Base-by-base conservation (phyloP, 2,113 vertebrate species). In the Sinocyclocheilus anophthalmus region DNA sequence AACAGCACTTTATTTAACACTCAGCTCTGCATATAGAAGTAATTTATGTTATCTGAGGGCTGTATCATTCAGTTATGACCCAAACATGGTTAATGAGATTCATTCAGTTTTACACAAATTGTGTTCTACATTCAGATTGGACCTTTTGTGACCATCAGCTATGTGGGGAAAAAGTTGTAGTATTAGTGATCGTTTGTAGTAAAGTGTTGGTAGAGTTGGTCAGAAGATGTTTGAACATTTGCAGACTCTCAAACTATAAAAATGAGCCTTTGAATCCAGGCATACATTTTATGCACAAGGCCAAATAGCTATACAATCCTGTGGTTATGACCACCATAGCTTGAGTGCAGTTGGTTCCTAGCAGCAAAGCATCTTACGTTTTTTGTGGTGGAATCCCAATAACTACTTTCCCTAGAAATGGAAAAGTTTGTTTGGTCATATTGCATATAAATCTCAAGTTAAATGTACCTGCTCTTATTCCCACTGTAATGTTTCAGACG, bases 111-210 rank as follows among this genome's bases (percentile, higher is more conserved):
- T 73, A 45, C 20, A 4, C 22, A 45, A 10, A 73, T 37, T 37
- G 37, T 33, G 24, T 70, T 70, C 45, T 85, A 72, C 78, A 83
- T 79, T 88, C 61, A 73, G 33, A 10, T 69, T 88, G 57, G 13
- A 33, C 30, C 13, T 70, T 48, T 70, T 88, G 61, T 50, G 39
- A 50, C 37, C 26, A 50, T 63, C 55, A 50, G 6, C 69, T 82
- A 1, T 76, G 45, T 67, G 72, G 45, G 9, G 26, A 3, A 13
- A 70, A 33, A 75, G 6, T 73, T 59, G 20, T 30, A 30, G 63
- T 30, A 8, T 67, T 30, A 67, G 26, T 11, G 50, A 57, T 57
- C 9, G 6, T 57, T 57, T 78, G 9, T 55, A 7, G 39, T 39
- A 39, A 33, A 33, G 39, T 39, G 42, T 42, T 42, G 7, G 42